Conservation (phyloP, 2,888 invertebrate genomes). For the Apamea sordens region DNA sequence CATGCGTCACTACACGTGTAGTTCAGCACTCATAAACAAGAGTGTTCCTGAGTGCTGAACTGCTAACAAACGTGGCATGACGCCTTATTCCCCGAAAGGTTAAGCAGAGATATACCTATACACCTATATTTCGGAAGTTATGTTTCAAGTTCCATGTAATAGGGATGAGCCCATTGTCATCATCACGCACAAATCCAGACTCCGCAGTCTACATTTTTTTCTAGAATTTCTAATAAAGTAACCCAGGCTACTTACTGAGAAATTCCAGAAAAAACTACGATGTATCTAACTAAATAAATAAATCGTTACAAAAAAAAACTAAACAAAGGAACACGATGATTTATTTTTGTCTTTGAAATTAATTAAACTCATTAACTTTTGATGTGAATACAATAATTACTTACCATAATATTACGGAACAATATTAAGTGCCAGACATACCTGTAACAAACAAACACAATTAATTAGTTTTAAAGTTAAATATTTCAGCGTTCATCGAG, state of each 20-base stretch:
- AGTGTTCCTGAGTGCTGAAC: too few species aligned
- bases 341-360: background rate
- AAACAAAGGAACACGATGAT: background rate
- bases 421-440: conserved; percentile 50
- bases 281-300: background rate
- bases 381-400: conserved; percentile 19
- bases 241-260: background rate
- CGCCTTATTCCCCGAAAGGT: background rate
- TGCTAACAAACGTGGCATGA: background rate
- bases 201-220: too few species aligned
- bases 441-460: conserved; percentile 68
- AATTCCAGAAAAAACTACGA: background rate
- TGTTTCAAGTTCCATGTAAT: background rate
- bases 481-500: conserved; percentile 11
- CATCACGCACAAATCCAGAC: background rate
- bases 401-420: conserved; percentile 35
- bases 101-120: too few species aligned
- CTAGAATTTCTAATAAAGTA: too few species aligned
- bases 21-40: too few species aligned
- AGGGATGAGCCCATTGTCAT: background rate
- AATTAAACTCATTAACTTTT: conserved; percentile 13
- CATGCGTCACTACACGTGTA: too few species aligned
- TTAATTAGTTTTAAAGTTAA: conserved; percentile 46
- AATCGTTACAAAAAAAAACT: background rate
- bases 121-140: too few species aligned